A percentile compares a stretch with the other conserved stretches of the same genome.
Conservation (phyloP, 2,113 vertebrate species). For the Gopherus flavomarginatus region DNA sequence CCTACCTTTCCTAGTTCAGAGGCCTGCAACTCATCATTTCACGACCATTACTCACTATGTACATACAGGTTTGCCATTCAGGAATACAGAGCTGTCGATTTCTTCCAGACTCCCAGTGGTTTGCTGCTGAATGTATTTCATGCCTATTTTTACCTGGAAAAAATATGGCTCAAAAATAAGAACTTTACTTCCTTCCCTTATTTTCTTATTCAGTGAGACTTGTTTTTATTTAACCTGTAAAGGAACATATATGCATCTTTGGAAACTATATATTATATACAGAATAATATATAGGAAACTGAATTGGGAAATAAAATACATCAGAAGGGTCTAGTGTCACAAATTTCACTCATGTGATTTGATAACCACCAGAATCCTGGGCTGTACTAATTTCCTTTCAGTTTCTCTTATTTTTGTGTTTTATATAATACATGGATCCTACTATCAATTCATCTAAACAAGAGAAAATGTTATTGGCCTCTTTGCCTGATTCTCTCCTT, state of each 20-base stretch:
- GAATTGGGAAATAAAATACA: conserved; percentile 63
- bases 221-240: conserved; percentile 74
- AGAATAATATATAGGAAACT: conserved; percentile 72
- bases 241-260: conserved; percentile 67
- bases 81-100: conserved; percentile 55
- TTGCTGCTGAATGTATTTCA: conserved; percentile 62
- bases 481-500: neutral
- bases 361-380: conserved; percentile 65
- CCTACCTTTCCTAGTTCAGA: conserved; percentile 19
- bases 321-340: conserved; percentile 64
- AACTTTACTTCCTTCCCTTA: conserved; percentile 59
- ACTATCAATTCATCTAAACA: conserved; percentile 36
- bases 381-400: conserved; percentile 72
- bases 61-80: conserved; percentile 34
- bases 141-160: conserved; percentile 59
- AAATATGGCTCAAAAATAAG: conserved; percentile 49
- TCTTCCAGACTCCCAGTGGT: conserved; percentile 26
- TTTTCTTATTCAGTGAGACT: conserved; percentile 67
- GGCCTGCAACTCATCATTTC: neutral
- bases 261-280: conserved; percentile 66
- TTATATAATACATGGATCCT: conserved; percentile 71
- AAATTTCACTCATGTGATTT: conserved; percentile 43
- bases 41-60: neutral
- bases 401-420: conserved; percentile 74
- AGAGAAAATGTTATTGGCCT: conserved; percentile 27